These are phyloP conservation scores for Adelges cooleyi DNA, from an alignment of 1,140 invertebrate species.

Conservation along the genomic window DNA sequence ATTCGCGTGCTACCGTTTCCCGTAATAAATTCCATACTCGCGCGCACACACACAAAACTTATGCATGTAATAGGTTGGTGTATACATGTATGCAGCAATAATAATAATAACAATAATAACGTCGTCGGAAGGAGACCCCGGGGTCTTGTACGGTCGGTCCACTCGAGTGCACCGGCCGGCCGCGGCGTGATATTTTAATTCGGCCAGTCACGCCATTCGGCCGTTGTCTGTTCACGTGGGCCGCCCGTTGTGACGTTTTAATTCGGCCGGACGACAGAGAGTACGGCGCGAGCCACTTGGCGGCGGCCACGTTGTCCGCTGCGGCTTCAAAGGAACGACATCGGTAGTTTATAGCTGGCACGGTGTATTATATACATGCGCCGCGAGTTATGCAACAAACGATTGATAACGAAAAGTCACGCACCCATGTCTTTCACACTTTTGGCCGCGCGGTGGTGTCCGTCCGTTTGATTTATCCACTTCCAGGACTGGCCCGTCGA, in stretches of 20 bases:
- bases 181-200: constrained; percentile 25
- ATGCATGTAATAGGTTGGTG: not conserved
- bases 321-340: too few relatives aligned
- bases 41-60: not conserved
- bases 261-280: not conserved
- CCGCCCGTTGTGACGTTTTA: constrained; percentile 12
- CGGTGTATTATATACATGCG: too few relatives aligned
- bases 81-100: not conserved
- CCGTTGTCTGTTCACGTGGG: constrained; percentile 13
- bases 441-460: not conserved
- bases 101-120: not conserved
- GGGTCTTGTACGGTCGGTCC: not conserved
- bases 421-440: constrained; percentile 16
- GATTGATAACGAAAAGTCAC: constrained; percentile 23
- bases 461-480: too few relatives aligned
- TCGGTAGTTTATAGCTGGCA: too few relatives aligned
- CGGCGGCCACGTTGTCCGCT: not conserved
- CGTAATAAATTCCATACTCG: constrained; percentile 10
- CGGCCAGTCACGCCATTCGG: constrained; percentile 21
- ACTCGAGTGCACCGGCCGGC: not conserved
- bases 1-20: constrained; percentile 14
- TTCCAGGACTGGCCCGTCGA: too few relatives aligned
- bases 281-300: constrained; percentile 3
- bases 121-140: not conserved
- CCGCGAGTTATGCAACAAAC: too few relatives aligned